These are phyloP conservation scores for Oreochromis niloticus DNA, from an alignment of 2,113 vertebrate species.

Conservation along the genomic window DNA sequence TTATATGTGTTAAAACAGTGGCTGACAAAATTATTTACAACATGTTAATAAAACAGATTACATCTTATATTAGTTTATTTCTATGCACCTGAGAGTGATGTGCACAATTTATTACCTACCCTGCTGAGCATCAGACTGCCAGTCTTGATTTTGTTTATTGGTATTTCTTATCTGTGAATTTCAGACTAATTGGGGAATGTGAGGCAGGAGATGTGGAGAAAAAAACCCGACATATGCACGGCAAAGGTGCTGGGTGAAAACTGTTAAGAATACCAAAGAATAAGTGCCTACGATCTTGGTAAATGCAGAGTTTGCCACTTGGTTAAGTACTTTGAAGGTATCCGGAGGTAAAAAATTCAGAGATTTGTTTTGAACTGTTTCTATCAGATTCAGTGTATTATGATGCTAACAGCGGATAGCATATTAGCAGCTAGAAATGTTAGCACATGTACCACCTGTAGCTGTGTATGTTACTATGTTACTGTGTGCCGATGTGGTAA, in stretches of 20 bases:
- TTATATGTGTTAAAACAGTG: background rate
- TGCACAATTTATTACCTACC: background rate
- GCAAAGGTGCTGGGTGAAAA: background rate
- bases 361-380: background rate
- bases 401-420: fast-evolving
- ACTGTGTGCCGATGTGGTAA: background rate
- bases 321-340: background rate
- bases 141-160: background rate
- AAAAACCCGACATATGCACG: background rate
- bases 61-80: background rate
- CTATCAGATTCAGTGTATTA: background rate
- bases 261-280: background rate
- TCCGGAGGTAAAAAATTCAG: background rate
- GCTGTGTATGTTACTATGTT: background rate
- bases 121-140: background rate
- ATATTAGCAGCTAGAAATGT: background rate
- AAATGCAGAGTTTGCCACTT: background rate
- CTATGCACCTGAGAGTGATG: background rate
- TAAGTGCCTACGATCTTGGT: background rate
- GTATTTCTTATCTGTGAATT: background rate
- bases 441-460: background rate
- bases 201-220: fast-evolving
- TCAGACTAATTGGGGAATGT: background rate
- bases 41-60: background rate
- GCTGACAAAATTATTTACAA: background rate